phyloP scores from a whole-genome alignment of 1,140 invertebrate genomes.

The Zaprionus ghesquierei region DNA sequence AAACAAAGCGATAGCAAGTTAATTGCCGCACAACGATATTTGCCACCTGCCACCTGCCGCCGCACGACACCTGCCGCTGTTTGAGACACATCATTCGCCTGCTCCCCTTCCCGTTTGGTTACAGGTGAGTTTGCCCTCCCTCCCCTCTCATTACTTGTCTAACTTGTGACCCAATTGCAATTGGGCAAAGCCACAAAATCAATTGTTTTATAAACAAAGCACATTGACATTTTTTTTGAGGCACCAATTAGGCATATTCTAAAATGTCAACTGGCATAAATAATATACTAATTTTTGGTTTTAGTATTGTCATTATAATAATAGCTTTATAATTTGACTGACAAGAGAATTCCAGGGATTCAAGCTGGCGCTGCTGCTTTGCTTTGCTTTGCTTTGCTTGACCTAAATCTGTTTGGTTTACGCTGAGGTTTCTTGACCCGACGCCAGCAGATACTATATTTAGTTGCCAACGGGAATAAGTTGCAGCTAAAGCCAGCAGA shows the following conservation, averaged over 20 bases:
- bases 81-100: background rate
- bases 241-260: background rate
- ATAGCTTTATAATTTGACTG: background rate
- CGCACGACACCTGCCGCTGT: background rate
- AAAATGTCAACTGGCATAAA: background rate
- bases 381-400: too few species aligned
- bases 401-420: constrained; percentile 11
- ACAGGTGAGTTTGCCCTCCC: constrained; percentile 30
- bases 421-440: background rate
- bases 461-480: background rate
- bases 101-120: constrained; percentile 20
- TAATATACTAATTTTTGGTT: too few species aligned
- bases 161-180: constrained; percentile 27
- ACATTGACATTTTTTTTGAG: background rate
- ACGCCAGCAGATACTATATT: background rate
- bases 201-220: background rate
- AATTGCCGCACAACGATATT: background rate
- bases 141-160: background rate
- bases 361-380: constrained; percentile 3
- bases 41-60: background rate
- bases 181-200: constrained; percentile 19
- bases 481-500: background rate
- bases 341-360: background rate
- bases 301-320: too few species aligned
- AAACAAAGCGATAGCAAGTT: background rate